Evolutionary conservation across 1,140 invertebrate species (phyloP), one percentile per base, ranked within the genome.

Genomic region (Drosophila mayri): DNA sequence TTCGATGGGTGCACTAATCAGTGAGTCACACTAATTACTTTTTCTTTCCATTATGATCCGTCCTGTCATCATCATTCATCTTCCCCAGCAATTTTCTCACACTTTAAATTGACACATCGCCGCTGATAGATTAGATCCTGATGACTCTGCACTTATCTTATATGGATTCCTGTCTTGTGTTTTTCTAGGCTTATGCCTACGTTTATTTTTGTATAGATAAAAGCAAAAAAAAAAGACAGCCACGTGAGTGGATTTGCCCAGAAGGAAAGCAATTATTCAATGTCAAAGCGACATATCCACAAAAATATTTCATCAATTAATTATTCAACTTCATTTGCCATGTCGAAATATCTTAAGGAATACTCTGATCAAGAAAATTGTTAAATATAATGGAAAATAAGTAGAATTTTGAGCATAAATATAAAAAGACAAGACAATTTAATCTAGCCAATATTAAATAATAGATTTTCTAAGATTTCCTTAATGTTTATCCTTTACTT

Each of bases 251-350:
- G 37, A 32, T 63, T 41, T 72, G 66, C 63, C 68, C 40, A 64
- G 67, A 75, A 81, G 76, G 66, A 73, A 82, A 50, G 61, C 81
- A 79, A 90, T 90, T 87, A 88, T 76, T 90, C 85, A 90, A 78
- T 90, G 85, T 90, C 85, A 90, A 72, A 40, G 61, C 57, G 70
- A 83, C 43, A 66, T 60, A 78, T 55, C 54, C 75, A 72, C 60
- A 37, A 46, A 47, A 63, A 83, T 72, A 86, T 90, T 91, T 86
- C 90, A 86, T 91, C 90, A 91, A 91, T 91, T 91, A 91, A 91
- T 91, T 90, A 83, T 73, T 73, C 60, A 67, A 80, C 72, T 60
- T 50, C 40, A 57, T 68, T 58, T 77, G 64, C 50, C 28, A 43
- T 12, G 18, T 30, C n/a, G 22, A 55, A 60, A 40, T 67, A 37